phyloP scores from a whole-genome alignment of 2,888 invertebrate species.

The Torymus texanus region DNA sequence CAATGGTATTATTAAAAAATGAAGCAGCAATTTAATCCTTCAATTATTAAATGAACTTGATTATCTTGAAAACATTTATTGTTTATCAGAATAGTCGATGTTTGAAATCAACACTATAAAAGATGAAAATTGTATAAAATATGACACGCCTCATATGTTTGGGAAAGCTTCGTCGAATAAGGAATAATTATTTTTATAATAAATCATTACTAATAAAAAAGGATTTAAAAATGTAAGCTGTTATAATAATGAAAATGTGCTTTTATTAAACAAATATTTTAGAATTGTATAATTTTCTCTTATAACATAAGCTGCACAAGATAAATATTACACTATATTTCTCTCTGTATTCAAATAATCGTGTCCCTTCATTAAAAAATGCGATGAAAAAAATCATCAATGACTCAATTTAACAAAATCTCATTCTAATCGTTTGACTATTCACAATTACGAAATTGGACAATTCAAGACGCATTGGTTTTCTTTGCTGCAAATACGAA shows the following conservation, averaged over 20 bases:
- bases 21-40: too few species aligned
- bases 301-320: constrained; percentile 31
- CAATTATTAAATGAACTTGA: too few species aligned
- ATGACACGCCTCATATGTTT: too few species aligned
- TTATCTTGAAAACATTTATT: too few species aligned
- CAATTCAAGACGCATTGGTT: constrained; percentile 22
- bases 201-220: too few species aligned
- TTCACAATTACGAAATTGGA: constrained; percentile 30
- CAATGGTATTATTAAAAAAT: too few species aligned
- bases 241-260: constrained; percentile 40
- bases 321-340: constrained; percentile 28
- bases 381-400: constrained; percentile 8
- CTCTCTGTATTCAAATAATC: not conserved
- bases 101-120: too few species aligned
- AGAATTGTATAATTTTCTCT: constrained; percentile 20
- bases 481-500: constrained; percentile 13
- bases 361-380: constrained; percentile 16
- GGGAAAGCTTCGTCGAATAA: too few species aligned
- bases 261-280: constrained; percentile 38
- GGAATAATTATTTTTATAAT: too few species aligned
- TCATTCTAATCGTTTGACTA: constrained; percentile 18
- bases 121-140: too few species aligned
- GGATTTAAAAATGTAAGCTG: not conserved
- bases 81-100: too few species aligned
- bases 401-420: constrained; percentile 23